Evolutionary conservation across 2,888 invertebrate species (phyloP), one percentile per base, ranked within the genome.

Genomic region (Danaus chrysippus): DNA sequence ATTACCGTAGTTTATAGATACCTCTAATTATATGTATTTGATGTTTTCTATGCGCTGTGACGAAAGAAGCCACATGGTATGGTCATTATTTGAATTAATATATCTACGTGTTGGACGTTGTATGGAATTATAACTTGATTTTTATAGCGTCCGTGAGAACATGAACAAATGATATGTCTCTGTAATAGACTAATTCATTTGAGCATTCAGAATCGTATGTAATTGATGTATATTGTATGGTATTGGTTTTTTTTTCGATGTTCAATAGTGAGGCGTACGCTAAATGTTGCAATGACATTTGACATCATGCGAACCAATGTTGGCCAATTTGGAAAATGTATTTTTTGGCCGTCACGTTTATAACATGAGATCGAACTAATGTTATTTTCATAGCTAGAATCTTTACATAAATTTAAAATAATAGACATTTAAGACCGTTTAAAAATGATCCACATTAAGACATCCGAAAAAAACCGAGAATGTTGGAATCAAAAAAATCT

Each of bases 41-140:
- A 86, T 87, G 86, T 88, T 88, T 86, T 87, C 88, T 86, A 87
- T 86, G 83, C 86, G 81, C 74, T 87, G 88, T 89, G 89, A 89
- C 89, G 89, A 90, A 89, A 89, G 84, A 86, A 79, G 76, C 80
- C 81, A 81, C 83, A 79, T 83, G 84, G 76, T 72, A 74, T 60
- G 66, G 87, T 88, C 89, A 90, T 91, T 90, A 90, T 77, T 84
- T 77, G 90, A 87, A 91, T 91, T 90, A 91, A 91, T 91, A 89
- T 87, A 86, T 80, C 86, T 88, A 90, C 90, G 90, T 90, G 90
- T 84, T 75, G 85, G 90, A 82, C 81, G 87, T 87, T 83, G 78
- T 76, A 70, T 66, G 69, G 87, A 88, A 89, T 88, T 81, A 87
- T 81, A 76, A 82, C 78, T 78, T 77, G 81, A 83, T 84, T 88